These are phyloP conservation scores for Montifringilla adamsi DNA, from an alignment of 2,113 vertebrate species.

Conservation along the genomic window DNA sequence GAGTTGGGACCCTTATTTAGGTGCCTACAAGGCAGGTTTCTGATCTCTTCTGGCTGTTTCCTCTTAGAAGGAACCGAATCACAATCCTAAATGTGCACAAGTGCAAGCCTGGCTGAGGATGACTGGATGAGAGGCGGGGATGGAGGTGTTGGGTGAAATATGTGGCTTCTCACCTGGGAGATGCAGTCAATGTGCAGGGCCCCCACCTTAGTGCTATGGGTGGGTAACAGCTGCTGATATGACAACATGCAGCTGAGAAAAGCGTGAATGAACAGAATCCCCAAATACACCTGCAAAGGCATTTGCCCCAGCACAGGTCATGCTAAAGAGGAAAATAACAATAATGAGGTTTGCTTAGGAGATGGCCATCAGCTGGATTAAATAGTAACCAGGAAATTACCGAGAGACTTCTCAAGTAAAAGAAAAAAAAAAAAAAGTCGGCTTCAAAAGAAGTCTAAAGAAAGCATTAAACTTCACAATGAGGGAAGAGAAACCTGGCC, in stretches of 20 bases:
- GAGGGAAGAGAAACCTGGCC: not conserved
- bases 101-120: not conserved
- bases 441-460: not conserved
- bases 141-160: accelerated
- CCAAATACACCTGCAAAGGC: not conserved
- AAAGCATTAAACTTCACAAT: not conserved
- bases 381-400: conserved; percentile 55
- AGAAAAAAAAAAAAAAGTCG: not conserved
- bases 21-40: not conserved
- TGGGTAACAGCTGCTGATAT: not conserved
- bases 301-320: not conserved
- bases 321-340: not conserved
- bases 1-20: not conserved
- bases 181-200: accelerated
- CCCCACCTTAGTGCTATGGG: accelerated
- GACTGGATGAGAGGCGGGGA: accelerated
- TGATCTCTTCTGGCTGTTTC: not conserved
- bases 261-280: not conserved
- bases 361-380: conserved; percentile 11
- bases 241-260: not conserved
- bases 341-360: conserved; percentile 13
- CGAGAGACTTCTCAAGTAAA: not conserved
- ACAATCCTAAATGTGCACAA: not conserved
- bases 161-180: not conserved
- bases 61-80: not conserved